These are phyloP conservation scores for Gryllus longicercus DNA, from an alignment of 2,888 invertebrate species.

Conservation along the genomic window DNA sequence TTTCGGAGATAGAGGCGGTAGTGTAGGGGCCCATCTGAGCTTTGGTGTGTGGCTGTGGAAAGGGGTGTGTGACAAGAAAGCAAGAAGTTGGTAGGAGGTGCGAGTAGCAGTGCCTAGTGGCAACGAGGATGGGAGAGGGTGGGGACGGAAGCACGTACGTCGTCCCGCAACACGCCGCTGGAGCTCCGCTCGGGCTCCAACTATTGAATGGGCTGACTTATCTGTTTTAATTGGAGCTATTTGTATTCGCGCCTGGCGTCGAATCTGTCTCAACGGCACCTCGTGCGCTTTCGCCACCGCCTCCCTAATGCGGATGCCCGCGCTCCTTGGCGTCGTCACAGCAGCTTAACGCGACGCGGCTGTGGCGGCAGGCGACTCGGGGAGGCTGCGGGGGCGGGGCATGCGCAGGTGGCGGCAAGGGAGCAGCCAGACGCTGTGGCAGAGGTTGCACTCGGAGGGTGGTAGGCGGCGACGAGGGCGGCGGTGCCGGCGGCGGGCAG, in stretches of 20 bases:
- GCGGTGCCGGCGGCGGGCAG: no score
- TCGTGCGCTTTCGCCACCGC: not conserved
- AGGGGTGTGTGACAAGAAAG: no score
- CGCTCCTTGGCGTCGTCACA: not conserved
- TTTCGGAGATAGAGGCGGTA: no score
- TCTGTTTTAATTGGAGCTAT: slow-evolving; percentile 10
- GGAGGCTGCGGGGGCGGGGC: not conserved
- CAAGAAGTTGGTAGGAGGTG: no score
- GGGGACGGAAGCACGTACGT: not conserved
- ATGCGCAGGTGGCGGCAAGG: not conserved
- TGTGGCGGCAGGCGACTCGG: not conserved
- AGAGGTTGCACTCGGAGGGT: not conserved
- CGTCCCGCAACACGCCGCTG: not conserved
- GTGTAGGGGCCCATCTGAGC: no score
- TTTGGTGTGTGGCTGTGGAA: no score
- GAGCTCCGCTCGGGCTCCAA: not conserved
- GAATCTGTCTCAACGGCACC: not conserved
- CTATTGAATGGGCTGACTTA: slow-evolving; percentile 17
- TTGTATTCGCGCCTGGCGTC: slow-evolving; percentile 1
- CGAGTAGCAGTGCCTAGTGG: no score
- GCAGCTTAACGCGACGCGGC: not conserved
- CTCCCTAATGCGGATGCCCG: not conserved
- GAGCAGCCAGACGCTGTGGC: not conserved
- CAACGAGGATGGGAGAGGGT: no score
- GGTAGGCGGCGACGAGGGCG: no score